Percentiles rank a stretch among this genome's conserved stretches.
Conservation (phyloP, 2,797 vertebrate species). For the Triplophysa yarkandensis region DNA sequence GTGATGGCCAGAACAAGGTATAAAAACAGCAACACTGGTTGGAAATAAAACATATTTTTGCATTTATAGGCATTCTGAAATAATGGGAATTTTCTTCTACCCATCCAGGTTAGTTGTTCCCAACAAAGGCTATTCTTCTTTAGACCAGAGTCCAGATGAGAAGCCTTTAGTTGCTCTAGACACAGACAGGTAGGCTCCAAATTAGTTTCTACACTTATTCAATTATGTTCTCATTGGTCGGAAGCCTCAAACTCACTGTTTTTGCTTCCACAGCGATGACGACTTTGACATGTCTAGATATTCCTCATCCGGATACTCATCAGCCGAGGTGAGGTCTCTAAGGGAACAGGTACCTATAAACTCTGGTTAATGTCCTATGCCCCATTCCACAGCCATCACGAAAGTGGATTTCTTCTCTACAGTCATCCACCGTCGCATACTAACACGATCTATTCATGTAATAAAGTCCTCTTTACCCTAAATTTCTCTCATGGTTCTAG, state of each 20-base stretch:
- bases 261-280: slow-evolving; percentile 81
- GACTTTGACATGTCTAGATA: slow-evolving; percentile 98
- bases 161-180: slow-evolving; percentile 96
- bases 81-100: background rate
- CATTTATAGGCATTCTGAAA: background rate
- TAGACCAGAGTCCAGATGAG: slow-evolving; percentile 97
- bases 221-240: background rate
- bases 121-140: slow-evolving; percentile 96
- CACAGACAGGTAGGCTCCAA: slow-evolving; percentile 86
- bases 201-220: background rate
- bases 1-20: slow-evolving; percentile 98
- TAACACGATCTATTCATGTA: background rate
- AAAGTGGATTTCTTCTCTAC: slow-evolving; percentile 1
- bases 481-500: background rate
- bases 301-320: slow-evolving; percentile 95
- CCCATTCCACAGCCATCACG: slow-evolving; percentile 27
- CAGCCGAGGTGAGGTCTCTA: slow-evolving; percentile 89
- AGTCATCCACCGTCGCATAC: slow-evolving; percentile 3
- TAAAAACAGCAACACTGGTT: slow-evolving; percentile 48
- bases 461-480: background rate
- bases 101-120: slow-evolving; percentile 88
- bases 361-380: slow-evolving; percentile 38
- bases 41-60: background rate
- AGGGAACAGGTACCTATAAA: slow-evolving; percentile 57
- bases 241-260: slow-evolving; percentile 37